Base-by-base conservation (phyloP, 2,797 vertebrate genomes). In the Mus spretus region DNA sequence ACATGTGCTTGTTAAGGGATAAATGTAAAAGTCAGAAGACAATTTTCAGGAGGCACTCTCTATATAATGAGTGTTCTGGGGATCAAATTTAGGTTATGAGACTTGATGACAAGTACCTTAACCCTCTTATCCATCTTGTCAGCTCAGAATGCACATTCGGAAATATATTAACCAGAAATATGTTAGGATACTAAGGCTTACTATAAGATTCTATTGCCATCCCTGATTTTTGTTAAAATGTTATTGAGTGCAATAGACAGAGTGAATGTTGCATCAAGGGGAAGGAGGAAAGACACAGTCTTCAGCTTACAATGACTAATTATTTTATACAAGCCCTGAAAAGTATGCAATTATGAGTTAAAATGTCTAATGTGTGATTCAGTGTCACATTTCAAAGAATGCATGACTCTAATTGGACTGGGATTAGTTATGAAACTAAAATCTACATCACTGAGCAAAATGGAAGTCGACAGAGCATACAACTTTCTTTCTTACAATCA, bases 301-400 rank as follows among this genome's bases (percentile, higher is more conserved):
- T 92, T 70, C 7, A 95, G 59, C 53, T 98, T 97, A 96, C 74
- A 97, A 1, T 6, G 2, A 95, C 53, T 95, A 57, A 91, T 95
- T 90, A 59, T 87, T 98, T 98, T 95, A 44, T 61, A 78, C 75
- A 95, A 70, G 44, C 31, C 40, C 93, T 96, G 89, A 44, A 97
- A 97, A 96, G 53, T 67, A 94, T 74, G 97, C 88, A 95, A 96
- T 91, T 91, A 93, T 53, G 63, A 97, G 82, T 94, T 97, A 97
- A 97, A 96, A 95, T 94, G 47, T 14, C 67, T 70, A 28, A 12
- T 90, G 6, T 65, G 98, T 96, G 87, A 97, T 97, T 95, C 90
- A 94, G 13, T 96, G 82, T 82, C 65, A 74, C 63, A 55, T 70
- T 79, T 84, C 84, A 79, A 15, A 57, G 80, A 97, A 86, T n/a